These are phyloP conservation scores for Hyppa rectilinea DNA, from an alignment of 2,888 invertebrate species.

Conservation along the genomic window DNA sequence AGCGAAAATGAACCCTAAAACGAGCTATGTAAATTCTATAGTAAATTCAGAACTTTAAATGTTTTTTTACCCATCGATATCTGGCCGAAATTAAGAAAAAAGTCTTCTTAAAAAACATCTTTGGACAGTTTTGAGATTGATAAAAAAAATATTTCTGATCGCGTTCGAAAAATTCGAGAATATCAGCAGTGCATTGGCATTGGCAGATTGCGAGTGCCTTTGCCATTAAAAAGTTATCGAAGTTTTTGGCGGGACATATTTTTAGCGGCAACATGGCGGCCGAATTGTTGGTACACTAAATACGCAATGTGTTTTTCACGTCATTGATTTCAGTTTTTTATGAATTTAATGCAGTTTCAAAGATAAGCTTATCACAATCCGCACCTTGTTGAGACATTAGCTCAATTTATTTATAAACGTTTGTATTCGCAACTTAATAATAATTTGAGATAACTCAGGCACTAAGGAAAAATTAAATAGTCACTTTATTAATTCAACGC, in stretches of 20 bases:
- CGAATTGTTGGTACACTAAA: conserved; percentile 25
- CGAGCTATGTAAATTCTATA: conserved; percentile 38
- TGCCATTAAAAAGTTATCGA: conserved; percentile 58
- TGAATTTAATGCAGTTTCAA: conserved; percentile 12
- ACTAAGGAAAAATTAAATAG: background rate
- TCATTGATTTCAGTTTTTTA: conserved; percentile 22
- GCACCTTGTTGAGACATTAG: conserved; percentile 39
- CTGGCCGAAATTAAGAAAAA: conserved; percentile 79
- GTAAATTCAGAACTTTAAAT: conserved; percentile 39
- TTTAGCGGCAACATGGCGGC: conserved; percentile 30
- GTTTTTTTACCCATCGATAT: conserved; percentile 74
- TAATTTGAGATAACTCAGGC: background rate
- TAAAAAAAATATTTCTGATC: conserved; percentile 67
- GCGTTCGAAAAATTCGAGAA: conserved; percentile 57
- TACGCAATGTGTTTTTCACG: conserved; percentile 31
- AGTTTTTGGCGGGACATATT: conserved; percentile 48
- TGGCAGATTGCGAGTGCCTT: conserved; percentile 57
- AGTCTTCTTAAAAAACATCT: conserved; percentile 67
- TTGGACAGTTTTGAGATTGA: conserved; percentile 76
- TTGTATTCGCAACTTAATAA: background rate
- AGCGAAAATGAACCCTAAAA: conserved; percentile 66
- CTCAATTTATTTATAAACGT: conserved; percentile 9
- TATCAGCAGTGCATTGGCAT: conserved; percentile 55
- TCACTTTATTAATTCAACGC: background rate
- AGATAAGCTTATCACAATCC: conserved; percentile 36